These are phyloP conservation scores for Limnothrissa miodon DNA, from an alignment of 2,113 vertebrate species.

Conservation along the genomic window DNA sequence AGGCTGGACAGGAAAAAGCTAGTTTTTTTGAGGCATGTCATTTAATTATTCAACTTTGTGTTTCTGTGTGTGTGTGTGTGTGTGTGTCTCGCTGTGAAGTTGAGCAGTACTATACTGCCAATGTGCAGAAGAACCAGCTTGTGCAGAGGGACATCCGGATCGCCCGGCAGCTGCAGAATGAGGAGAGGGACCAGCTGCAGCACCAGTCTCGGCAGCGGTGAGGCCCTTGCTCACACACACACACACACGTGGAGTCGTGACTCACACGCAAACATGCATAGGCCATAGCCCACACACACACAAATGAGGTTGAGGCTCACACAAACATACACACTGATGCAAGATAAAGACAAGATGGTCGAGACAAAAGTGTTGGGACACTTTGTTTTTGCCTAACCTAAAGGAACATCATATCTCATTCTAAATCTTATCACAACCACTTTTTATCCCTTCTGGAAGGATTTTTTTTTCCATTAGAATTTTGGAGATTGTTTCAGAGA, in stretches of 20 bases:
- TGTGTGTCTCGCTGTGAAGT: slow-evolving; percentile 47
- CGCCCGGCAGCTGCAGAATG: slow-evolving; percentile 69
- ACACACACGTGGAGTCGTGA: background rate
- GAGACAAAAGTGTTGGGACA: too few relatives aligned
- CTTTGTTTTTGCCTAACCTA: too few relatives aligned
- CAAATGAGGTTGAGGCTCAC: background rate
- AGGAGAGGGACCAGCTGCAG: slow-evolving; percentile 59
- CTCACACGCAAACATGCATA: too few relatives aligned
- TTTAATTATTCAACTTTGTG: background rate
- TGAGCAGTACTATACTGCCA: slow-evolving; percentile 73
- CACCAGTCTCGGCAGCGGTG: slow-evolving; percentile 61
- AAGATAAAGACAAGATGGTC: background rate
- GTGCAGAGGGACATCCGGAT: slow-evolving; percentile 72
- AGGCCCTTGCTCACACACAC: background rate
- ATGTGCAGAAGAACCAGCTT: slow-evolving; percentile 71
- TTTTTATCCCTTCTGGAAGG: too few relatives aligned
- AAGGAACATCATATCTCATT: too few relatives aligned
- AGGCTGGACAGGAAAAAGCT: background rate
- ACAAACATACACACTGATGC: too few relatives aligned
- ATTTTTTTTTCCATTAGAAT: too few relatives aligned
- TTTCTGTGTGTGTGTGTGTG: background rate
- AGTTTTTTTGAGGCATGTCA: background rate
- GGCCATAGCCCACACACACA: background rate
- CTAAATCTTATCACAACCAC: too few relatives aligned
- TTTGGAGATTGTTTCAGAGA: too few relatives aligned